phyloP scores from a whole-genome alignment of 2,888 invertebrate genomes.

The Coelogynopora nodosa region DNA sequence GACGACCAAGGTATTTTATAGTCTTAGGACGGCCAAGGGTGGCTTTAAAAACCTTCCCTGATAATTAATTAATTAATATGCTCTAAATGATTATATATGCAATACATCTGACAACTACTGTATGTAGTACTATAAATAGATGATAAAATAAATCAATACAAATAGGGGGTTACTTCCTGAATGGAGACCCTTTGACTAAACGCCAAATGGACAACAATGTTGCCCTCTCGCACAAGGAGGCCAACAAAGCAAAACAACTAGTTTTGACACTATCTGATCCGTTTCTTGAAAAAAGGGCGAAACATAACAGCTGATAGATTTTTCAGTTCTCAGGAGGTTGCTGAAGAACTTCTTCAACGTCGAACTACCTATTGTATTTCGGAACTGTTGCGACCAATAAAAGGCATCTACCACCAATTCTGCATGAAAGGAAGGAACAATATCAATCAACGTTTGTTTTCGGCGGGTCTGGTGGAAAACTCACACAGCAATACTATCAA shows the following conservation, averaged over 20 bases:
- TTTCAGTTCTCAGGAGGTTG: background rate
- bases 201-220: background rate
- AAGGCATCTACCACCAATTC: constrained; percentile 5
- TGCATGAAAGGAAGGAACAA: constrained; percentile 16
- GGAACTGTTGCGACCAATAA: background rate
- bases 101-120: background rate
- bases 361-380: background rate
- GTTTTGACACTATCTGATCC: background rate
- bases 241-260: background rate
- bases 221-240: background rate
- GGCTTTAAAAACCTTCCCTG: background rate
- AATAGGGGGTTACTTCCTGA: background rate
- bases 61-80: background rate
- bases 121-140: background rate
- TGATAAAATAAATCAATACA: background rate
- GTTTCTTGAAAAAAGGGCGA: background rate
- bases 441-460: constrained; percentile 14
- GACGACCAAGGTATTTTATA: constrained; percentile 16
- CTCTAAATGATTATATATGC: background rate
- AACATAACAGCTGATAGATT: constrained; percentile 7
- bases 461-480: background rate
- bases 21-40: constrained; percentile 24
- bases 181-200: background rate
- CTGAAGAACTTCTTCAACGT: background rate
- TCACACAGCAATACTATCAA: constrained; percentile 7